Evolutionary conservation across 2,113 vertebrate species (phyloP).

Genomic region (Lota lota): DNA sequence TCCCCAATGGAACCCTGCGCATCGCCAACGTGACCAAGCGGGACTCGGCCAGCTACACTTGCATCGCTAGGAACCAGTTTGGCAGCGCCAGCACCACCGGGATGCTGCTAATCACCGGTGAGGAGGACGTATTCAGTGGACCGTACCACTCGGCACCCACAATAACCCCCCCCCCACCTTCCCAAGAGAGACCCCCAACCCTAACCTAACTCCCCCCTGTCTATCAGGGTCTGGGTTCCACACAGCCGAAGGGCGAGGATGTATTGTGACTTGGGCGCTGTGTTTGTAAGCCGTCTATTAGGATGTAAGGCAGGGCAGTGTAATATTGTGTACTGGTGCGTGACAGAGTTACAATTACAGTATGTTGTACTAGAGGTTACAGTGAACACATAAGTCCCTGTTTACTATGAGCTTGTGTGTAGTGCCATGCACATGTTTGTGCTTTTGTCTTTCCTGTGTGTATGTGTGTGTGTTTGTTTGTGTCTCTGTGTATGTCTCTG

Average conservation of each 20-base stretch:
- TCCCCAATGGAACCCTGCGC: slow-evolving; percentile 83
- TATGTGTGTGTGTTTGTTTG: too few species aligned
- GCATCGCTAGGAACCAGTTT: slow-evolving; percentile 89
- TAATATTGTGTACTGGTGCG: too few species aligned
- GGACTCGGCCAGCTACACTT: slow-evolving; percentile 85
- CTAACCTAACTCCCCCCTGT: background rate
- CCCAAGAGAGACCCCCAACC: background rate
- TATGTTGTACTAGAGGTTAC: too few species aligned
- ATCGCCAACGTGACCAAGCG: slow-evolving; percentile 83
- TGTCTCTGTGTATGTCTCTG: too few species aligned
- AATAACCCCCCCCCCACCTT: background rate
- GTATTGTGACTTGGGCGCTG: background rate
- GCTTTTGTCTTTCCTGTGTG: too few species aligned
- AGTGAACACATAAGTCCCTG: too few species aligned
- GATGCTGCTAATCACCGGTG: slow-evolving; percentile 84
- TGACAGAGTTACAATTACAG: too few species aligned
- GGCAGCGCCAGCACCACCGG: slow-evolving; percentile 85
- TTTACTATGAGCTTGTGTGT: too few species aligned
- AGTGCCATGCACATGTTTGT: background rate
- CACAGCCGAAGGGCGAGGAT: slow-evolving; percentile 14
- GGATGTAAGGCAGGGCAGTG: background rate
- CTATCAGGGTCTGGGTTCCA: slow-evolving; percentile 10
- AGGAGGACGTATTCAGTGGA: slow-evolving; percentile 3
- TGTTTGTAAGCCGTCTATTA: background rate
- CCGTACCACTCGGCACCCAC: background rate